Evolutionary conservation across 1,140 invertebrate species (phyloP).

Genomic region (Scylla paramamosain): DNA sequence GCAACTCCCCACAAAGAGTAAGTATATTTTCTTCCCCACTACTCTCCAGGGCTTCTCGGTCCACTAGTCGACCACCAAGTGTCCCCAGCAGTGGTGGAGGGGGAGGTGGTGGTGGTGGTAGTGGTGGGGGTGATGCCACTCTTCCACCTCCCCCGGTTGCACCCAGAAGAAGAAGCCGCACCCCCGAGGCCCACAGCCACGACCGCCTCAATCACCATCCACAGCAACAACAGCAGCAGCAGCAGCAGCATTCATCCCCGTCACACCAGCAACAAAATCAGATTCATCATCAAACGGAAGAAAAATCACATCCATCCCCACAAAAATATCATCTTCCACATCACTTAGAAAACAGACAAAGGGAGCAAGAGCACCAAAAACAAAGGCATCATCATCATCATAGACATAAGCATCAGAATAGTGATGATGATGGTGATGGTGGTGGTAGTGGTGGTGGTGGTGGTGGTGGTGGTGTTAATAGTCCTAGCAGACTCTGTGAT

Average conservation of each 20-base stretch:
- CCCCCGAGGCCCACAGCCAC: slow-evolving; percentile 69
- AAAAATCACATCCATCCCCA: slow-evolving; percentile 30
- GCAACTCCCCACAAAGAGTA: slow-evolving; percentile 75
- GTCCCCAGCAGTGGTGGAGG: slow-evolving; percentile 60
- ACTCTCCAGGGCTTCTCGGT: slow-evolving; percentile 66
- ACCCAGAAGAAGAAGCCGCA: slow-evolving; percentile 72
- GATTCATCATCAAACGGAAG: slow-evolving; percentile 13
- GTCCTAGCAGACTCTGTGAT: slow-evolving; percentile 60
- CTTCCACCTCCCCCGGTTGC: slow-evolving; percentile 72
- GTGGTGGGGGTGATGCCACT: slow-evolving; percentile 60
- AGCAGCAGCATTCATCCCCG: slow-evolving; percentile 34
- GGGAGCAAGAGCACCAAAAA: slow-evolving; percentile 45
- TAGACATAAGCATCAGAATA: background rate
- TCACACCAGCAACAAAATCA: slow-evolving; percentile 60
- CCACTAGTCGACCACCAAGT: slow-evolving; percentile 75
- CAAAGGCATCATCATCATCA: slow-evolving; percentile 38
- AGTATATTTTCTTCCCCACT: slow-evolving; percentile 75
- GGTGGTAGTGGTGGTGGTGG: background rate
- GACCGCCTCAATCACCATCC: slow-evolving; percentile 64
- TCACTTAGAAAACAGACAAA: background rate
- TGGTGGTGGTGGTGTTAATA: slow-evolving; percentile 56
- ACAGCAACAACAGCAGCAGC: slow-evolving; percentile 53
- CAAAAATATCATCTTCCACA: slow-evolving; percentile 16
- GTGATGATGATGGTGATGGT: no score
- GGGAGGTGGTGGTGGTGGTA: slow-evolving; percentile 63